Evolutionary conservation across 2,113 vertebrate genomes (phyloP), one percentile per base, ranked within the genome.

Genomic region (Anguilla rostrata): DNA sequence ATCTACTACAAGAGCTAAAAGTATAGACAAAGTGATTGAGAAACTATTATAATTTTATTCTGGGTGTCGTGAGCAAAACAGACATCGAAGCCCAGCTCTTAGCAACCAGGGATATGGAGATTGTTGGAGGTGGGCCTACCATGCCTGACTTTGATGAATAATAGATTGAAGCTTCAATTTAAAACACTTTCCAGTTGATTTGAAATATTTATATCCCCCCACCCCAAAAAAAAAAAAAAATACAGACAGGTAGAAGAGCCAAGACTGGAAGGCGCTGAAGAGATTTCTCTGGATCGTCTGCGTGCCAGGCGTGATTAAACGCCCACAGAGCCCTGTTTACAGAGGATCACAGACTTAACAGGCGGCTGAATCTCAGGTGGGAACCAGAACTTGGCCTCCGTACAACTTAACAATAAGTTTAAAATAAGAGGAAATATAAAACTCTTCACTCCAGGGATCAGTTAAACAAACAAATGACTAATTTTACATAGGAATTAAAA

Each of bases 101-200:
- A 29, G 85, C 85, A 66, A 91, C 91, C 66, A 86, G 84, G 87
- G 90, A 90, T 90, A 83, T 85, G 41, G 20, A 3, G 78, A 53
- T 86, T 83, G 60, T 81, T 78, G 85, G 80, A 88, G 89, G 90
- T 87, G 90, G 87, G 89, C 89, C 88, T 89, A 81, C 84, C 89
- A 90, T 82, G 85, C 49, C 78, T 6, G 81, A 87, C 91, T 94
- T 93, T 93, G 93, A 94, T 95, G 92, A 95, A 94, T 94, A 94
- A 95, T 94, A 92, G 89, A 95, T 94, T 92, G 91, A 91, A 91
- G 86, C 88, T 86, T 71, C 87, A 89, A 89, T 92, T 92, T 93
- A 89, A 91, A 83, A 88, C 3, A 75, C 88, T 90, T 92, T 92
- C 91, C 91, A 90, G 93, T 94, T 92, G 91, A 90, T 90, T 90